Base-by-base conservation (phyloP, 30 jellyfish, hydroid and myxozoan genomes). In the Rhopilema esculentum region DNA sequence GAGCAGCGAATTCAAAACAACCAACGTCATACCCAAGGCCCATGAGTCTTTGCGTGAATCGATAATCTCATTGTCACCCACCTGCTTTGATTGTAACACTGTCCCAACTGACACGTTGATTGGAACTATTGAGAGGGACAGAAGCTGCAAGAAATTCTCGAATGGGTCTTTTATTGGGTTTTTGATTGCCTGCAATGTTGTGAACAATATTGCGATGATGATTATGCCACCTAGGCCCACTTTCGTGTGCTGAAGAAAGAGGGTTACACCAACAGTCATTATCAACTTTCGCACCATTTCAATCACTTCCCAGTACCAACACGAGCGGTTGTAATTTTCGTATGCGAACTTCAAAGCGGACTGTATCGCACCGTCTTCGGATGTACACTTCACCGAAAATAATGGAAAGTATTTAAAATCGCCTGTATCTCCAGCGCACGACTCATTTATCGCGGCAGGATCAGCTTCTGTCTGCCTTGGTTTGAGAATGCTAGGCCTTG, bases 291-390 rank as follows among this genome's bases (percentile, higher is more conserved):
- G 78, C 19, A 71, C 27, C 87, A 84, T 49, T 31, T 84, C 93
- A n/a, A 84, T 27, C 23, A 71, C 72, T 72, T 84, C 93, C 93
- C 93, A 84, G 66, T 70, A 84, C 87, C 87, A 53, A 68, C 84
- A 66, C 21, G 70, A 0, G n/a, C 23, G 4, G 23, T 84, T 48
- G 80, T 84, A 84, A 49, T 84, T 84, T 61, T 84, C 93, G 72
- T 16, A 84, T n/a, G 75, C 78, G 49, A 84, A 84, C 51, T 72
- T 65, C 87, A 72, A 16, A 18, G 87, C 93, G 31, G 73, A 84
- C 53, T 62, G 67, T 4, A 73, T 40, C 78, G 78, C 49, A n/a
- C 78, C 78, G 7, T 67, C 49, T 26, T 20, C 49, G 8, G 78
- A 16, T 1, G 52, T 18, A 1, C 49, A 1, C 22, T 18, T 31